phyloP scores from a whole-genome alignment of 2,888 invertebrate species.

The Nesidiocoris tenuis region DNA sequence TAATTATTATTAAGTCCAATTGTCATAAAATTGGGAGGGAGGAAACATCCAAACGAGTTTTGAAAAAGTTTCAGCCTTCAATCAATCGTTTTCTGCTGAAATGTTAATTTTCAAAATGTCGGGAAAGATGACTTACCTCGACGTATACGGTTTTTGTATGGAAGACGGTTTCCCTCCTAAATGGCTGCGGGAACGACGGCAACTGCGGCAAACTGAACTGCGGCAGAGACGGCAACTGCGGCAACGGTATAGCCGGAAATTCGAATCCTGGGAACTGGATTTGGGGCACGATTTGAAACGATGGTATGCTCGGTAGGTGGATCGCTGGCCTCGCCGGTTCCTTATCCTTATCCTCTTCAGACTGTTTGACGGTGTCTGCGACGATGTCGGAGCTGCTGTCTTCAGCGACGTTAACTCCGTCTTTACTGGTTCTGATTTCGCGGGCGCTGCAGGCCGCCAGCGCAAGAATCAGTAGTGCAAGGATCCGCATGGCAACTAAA shows the following conservation, averaged over 20 bases:
- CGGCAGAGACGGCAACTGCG: constrained; percentile 21
- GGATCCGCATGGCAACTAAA: not conserved
- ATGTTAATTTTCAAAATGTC: too few relatives aligned
- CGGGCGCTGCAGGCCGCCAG: constrained; percentile 22
- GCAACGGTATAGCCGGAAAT: constrained; percentile 18
- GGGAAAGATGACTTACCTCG: constrained; percentile 29
- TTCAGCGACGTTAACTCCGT: not conserved
- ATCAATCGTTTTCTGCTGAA: too few relatives aligned
- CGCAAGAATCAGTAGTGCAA: constrained; percentile 4
- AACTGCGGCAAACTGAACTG: constrained; percentile 22
- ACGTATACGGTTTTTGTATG: constrained; percentile 26
- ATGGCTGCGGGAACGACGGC: not conserved
- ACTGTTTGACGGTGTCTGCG: not conserved
- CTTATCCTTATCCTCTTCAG: constrained; percentile 5
- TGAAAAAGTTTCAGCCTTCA: too few relatives aligned
- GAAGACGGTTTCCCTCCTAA: constrained; percentile 16
- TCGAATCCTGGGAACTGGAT: constrained; percentile 18
- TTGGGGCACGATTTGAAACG: constrained; percentile 26
- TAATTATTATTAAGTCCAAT: too few relatives aligned
- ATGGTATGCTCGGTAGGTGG: constrained; percentile 19
- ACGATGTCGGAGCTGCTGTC: not conserved
- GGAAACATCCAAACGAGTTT: too few relatives aligned
- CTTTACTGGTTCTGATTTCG: not conserved
- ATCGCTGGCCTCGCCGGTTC: constrained; percentile 18
- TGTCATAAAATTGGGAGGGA: too few relatives aligned